These are phyloP conservation scores for Luffia ferchaultella DNA, from an alignment of 2,888 invertebrate genomes.

Conservation along the genomic window DNA sequence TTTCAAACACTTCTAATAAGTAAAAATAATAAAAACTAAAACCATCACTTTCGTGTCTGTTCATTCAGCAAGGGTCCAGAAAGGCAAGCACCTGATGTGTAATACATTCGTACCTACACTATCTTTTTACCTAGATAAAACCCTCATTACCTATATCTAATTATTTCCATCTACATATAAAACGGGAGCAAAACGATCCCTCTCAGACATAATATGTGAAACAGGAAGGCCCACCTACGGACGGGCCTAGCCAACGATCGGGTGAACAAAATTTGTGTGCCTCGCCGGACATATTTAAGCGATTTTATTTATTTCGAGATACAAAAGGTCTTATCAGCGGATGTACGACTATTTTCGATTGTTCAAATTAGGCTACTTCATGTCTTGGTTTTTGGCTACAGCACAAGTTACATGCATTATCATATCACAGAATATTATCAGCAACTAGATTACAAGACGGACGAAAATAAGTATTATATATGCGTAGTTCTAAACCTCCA, in stretches of 20 bases:
- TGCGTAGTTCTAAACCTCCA: no score
- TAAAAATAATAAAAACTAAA: no score
- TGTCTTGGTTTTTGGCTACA: neutral
- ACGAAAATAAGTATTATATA: no score
- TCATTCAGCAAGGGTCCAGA: no score
- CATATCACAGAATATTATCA: no score
- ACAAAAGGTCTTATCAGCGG: slow-evolving; percentile 60
- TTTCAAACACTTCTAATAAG: no score
- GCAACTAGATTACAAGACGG: no score
- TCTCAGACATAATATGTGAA: neutral
- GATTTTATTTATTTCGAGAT: slow-evolving; percentile 63
- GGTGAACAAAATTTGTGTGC: slow-evolving; percentile 20
- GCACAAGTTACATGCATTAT: neutral
- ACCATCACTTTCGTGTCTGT: no score
- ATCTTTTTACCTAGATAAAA: neutral
- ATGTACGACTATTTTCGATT: slow-evolving; percentile 31
- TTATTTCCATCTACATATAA: neutral
- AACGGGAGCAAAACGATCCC: neutral
- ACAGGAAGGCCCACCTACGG: neutral
- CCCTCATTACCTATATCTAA: neutral
- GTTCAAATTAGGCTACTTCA: slow-evolving; percentile 27
- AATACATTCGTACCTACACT: neutral
- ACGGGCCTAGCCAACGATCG: neutral
- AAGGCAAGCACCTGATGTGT: no score
- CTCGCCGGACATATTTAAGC: slow-evolving; percentile 55